Evolutionary conservation across 2,113 vertebrate species (phyloP).

Genomic region (Siphamia tubifer): DNA sequence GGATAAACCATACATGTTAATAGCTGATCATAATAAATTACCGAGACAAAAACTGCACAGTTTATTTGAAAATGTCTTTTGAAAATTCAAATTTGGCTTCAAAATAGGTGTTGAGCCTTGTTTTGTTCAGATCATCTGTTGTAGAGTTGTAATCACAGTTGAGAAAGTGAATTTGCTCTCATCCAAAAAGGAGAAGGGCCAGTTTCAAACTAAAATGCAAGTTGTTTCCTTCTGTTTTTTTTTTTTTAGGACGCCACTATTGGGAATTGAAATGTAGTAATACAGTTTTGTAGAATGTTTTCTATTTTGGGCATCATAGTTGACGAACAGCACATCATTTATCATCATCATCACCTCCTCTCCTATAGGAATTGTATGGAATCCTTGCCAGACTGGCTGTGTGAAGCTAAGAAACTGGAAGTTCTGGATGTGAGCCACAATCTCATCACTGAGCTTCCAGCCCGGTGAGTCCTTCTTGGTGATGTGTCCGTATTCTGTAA

Average conservation of each 20-base stretch:
- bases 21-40: no score
- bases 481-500: constrained; percentile 39
- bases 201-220: neutral
- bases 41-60: no score
- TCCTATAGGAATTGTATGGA: constrained; percentile 88
- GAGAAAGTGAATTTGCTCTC: neutral
- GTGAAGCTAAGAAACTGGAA: constrained; percentile 93
- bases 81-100: no score
- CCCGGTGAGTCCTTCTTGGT: constrained; percentile 82
- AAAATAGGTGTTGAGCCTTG: no score
- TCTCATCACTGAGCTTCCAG: constrained; percentile 88
- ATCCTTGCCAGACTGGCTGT: constrained; percentile 92
- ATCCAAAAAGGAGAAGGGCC: neutral
- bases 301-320: neutral
- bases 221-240: neutral
- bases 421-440: constrained; percentile 94
- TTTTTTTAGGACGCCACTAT: neutral
- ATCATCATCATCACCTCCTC: constrained; percentile 26
- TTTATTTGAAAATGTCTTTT: no score
- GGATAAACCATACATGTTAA: no score
- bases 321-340: constrained; percentile 19
- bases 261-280: neutral
- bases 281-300: neutral
- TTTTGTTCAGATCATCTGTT: no score
- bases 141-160: no score